Evolutionary conservation across 2,797 vertebrate species (phyloP), one percentile per base, ranked within the genome.

Genomic region (Sylvilagus floridanus): DNA sequence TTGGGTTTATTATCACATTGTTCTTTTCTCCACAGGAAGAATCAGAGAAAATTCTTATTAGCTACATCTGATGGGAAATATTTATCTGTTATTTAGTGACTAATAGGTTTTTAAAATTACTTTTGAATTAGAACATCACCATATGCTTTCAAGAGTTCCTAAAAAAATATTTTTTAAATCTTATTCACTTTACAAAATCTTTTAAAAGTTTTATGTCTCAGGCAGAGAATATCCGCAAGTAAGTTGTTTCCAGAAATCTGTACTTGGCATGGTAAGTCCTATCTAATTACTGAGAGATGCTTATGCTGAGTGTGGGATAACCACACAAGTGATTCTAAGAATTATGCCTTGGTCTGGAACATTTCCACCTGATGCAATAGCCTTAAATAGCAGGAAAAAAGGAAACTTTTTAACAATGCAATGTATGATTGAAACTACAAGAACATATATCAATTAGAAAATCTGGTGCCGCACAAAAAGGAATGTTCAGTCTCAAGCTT

Each of bases 391-490:
- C 24, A 81, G 9, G 26, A 22, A 26, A 30, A 79, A 35, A 30
- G 30, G 71, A 76, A 83, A 60, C 13, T 62, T 87, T 69, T 87
- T 17, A 84, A 42, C 28, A 62, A 42, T 26, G 86, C 5, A 84
- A 22, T 65, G 19, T 32, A 75, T 52, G 17, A 42, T 42, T 42
- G 32, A 95, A 93, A 90, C 16, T 54, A 77, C 7, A 90, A 92
- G 32, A n/a, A 37, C 19, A n/a, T 37, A 24, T 63, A 66, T 76
- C 52, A 88, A 66, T 87, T 89, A 92, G 35, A 93, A 95, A 94
- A 37, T 7, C 47, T 76, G 17, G 2, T 91, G 42, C 54, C n/a
- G 63, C 88, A 22, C n/a, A 19, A 68, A 91, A 65, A 78, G 6
- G 2, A 54, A 54, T 21, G 1, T 7, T 35, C 35, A n/a, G 12